Base-by-base conservation (phyloP, 2,113 vertebrate species). In the Melospiza melodia region DNA sequence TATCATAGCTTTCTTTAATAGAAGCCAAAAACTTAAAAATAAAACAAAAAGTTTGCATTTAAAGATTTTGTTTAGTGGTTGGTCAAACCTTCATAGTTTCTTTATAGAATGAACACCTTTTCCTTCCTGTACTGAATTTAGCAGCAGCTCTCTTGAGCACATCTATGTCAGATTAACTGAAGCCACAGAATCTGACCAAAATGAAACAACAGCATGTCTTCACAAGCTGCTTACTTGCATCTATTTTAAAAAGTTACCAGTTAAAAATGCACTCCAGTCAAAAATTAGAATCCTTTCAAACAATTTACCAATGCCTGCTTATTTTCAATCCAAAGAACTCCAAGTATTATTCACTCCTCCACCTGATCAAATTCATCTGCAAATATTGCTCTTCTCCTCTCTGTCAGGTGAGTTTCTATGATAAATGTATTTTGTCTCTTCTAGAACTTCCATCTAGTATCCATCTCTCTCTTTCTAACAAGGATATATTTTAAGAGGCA, bases 171-270 rank as follows among this genome's bases (percentile, higher is more conserved):
- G 58, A 68, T 71, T 95, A 90, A 91, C 54, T 73, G 74, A 96
- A 93, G 75, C 17, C 75, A 48, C 61, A 95, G 69, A 78, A 93
- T 84, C 66, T 94, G 91, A 63, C 31, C 94, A 89, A 92, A 76
- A 65, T 52, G 62, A 91, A 95, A 46, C 9, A 94, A 74, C 35
- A 80, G 41, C 9, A 1, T 43, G 81, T 75, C 78, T 94, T 66
- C 75, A 66, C 74, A 81, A 94, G 57, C 78, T 78, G 75, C 24
- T 69, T 67, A 58, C 35, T 76, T 88, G 21, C 15, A 20, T 58
- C 18, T 81, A 18, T 58, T 87, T 75, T 65, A 16, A 91, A 83
- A 72, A 49, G 22, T 14, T 74, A 59, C 28, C 15, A 51, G 16
- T 68, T 21, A 24, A 31, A 54, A 54, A 31, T 54, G 17, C 28